These are phyloP conservation scores for Nephila pilipes DNA, from an alignment of 1,140 invertebrate genomes.

Conservation along the genomic window DNA sequence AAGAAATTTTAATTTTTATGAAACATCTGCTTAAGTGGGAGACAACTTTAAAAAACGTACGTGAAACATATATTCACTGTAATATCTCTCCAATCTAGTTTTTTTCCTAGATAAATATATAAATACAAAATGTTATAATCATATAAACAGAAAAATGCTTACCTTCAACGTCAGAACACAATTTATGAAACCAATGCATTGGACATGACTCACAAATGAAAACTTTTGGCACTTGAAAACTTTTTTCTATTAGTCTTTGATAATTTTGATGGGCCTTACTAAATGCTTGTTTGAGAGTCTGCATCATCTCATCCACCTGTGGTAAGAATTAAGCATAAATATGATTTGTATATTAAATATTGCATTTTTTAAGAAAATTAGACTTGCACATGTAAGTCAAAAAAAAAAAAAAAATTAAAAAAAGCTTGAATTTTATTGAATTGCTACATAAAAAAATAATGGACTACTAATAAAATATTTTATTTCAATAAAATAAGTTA, in stretches of 20 bases:
- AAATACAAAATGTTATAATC: neutral
- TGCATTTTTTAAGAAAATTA: too few relatives aligned
- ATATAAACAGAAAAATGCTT: constrained; percentile 66
- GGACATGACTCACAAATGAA: constrained; percentile 93
- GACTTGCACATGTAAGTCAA: too few relatives aligned
- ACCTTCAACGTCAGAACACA: constrained; percentile 93
- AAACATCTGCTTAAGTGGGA: too few relatives aligned
- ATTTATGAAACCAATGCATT: constrained; percentile 95
- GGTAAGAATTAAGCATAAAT: constrained; percentile 80
- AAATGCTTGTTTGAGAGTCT: constrained; percentile 92
- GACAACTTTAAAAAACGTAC: too few relatives aligned
- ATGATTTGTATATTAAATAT: neutral
- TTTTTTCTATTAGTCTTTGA: constrained; percentile 79
- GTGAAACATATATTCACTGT: too few relatives aligned
- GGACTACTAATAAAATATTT: too few relatives aligned
- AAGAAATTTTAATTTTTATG: too few relatives aligned
- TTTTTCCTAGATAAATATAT: too few relatives aligned
- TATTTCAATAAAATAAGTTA: too few relatives aligned
- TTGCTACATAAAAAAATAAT: too few relatives aligned
- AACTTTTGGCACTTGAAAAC: constrained; percentile 71
- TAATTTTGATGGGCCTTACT: constrained; percentile 85
- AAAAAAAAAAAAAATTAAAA: neutral
- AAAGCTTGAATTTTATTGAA: too few relatives aligned
- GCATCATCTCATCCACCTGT: constrained; percentile 83
- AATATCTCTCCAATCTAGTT: too few relatives aligned